phyloP scores from a whole-genome alignment of 2,888 invertebrate species.

The Morpho achilles region DNA sequence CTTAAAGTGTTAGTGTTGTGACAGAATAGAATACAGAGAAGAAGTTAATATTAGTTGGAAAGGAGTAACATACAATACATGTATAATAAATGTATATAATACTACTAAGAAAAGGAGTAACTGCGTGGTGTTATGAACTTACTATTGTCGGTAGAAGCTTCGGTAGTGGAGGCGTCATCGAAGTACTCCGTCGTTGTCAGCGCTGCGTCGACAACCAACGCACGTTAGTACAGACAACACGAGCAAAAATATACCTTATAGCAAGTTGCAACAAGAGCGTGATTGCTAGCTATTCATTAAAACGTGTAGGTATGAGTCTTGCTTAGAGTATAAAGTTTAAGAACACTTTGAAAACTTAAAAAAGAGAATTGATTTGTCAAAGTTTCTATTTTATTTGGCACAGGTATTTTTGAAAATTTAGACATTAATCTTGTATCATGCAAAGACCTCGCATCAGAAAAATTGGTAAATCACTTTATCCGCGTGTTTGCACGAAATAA shows the following conservation, averaged over 20 bases:
- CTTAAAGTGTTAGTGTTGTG: no score
- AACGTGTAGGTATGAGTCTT: slow-evolving; percentile 4
- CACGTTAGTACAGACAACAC: slow-evolving; percentile 53
- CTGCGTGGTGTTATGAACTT: slow-evolving; percentile 20
- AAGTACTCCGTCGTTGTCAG: slow-evolving; percentile 42
- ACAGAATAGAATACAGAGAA: no score
- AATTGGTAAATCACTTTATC: no score
- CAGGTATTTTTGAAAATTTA: no score
- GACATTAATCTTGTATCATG: no score
- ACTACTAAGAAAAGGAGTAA: background rate
- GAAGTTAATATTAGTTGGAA: no score
- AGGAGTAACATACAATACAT: background rate
- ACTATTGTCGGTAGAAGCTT: slow-evolving; percentile 33
- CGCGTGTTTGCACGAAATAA: no score
- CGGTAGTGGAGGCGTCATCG: slow-evolving; percentile 43
- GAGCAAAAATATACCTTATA: slow-evolving; percentile 13
- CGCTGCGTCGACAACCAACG: slow-evolving; percentile 48
- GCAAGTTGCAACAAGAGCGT: slow-evolving; percentile 7
- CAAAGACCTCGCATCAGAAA: no score
- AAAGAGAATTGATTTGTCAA: no score
- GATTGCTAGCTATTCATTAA: background rate
- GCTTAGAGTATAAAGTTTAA: background rate
- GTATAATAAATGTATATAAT: background rate
- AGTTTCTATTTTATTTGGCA: no score
- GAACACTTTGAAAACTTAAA: no score